Conservation (phyloP, 1,140 invertebrate species). For the Caenorhabditis elegans region WBcel235 BX284603.4:13758001-13758500, state of each 20-base stretch:
- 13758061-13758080: neutral
- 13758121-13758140: no score
- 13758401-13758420: neutral
- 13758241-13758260: neutral
- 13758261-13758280: neutral
- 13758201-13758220: neutral
- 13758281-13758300: neutral
- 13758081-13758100: neutral
- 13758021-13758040: slow-evolving; percentile 2
- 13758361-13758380: neutral
- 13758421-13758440: no score
- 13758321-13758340: no score
- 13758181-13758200: neutral
- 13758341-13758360: neutral
- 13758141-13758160: no score
- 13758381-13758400: neutral
- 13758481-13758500: no score
- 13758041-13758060: neutral
- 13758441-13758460: no score
- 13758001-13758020: neutral
- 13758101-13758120: no score
- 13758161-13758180: no score
- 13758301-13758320: neutral
- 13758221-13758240: neutral
- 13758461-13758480: no score